Evolutionary conservation across 1,140 invertebrate species (phyloP).

Genomic region (Pantala flavescens): DNA sequence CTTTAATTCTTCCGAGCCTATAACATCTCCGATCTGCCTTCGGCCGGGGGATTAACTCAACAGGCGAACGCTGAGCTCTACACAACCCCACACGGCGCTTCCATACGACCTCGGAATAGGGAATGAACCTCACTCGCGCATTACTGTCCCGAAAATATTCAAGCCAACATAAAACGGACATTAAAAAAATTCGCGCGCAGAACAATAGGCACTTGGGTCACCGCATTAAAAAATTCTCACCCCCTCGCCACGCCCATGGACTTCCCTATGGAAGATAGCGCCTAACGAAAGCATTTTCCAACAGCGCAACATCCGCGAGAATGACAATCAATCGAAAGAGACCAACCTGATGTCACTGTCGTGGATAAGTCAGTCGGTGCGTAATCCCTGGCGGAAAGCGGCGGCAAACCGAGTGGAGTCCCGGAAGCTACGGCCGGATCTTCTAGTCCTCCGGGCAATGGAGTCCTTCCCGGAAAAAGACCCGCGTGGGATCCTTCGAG

Average conservation of each 20-base stretch:
- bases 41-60: no score
- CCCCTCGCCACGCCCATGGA: no score
- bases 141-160: neutral
- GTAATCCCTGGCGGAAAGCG: neutral
- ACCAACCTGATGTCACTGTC: neutral
- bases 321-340: neutral
- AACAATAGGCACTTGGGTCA: neutral
- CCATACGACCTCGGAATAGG: neutral
- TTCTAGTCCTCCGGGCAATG: neutral
- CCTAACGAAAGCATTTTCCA: neutral
- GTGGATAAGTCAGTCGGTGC: neutral
- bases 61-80: no score
- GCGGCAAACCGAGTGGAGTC: neutral
- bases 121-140: neutral
- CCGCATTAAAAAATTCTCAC: neutral
- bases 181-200: neutral
- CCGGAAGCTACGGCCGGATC: neutral
- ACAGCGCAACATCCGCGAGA: neutral
- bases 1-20: no score
- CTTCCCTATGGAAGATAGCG: no score
- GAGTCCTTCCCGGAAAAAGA: neutral
- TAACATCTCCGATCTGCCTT: no score
- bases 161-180: neutral
- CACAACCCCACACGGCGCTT: neutral
- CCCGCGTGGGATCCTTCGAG: neutral